Base-by-base conservation (phyloP, 2,797 vertebrate species). In the Salarias fasciatus region DNA sequence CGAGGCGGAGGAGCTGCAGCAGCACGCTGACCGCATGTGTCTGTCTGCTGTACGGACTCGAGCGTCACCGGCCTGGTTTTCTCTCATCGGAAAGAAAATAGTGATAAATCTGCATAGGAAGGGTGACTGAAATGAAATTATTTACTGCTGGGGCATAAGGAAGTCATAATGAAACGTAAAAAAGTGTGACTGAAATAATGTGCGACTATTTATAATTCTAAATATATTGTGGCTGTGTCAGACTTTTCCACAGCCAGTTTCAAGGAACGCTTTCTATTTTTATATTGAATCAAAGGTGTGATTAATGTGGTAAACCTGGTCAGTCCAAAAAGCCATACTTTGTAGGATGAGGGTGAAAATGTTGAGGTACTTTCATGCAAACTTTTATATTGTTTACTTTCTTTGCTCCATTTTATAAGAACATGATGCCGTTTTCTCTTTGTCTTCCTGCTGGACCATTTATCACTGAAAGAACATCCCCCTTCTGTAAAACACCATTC, bases 1-100 rank as follows among this genome's bases (percentile, higher is more conserved):
- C 52, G 53, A 69, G 70, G 70, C 69, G 68, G 72, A 77, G 57
- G 15, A 9, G 56, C 49, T 67, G 69, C 64, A 47, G 77, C 53
- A 35, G 77, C 57, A 46, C 6, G 7, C 44, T 52, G 56, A 70
- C 11, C 12, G 44, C 0, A 43, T 33, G 52, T 8, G 15, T 62
- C 10, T 4, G 6, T 64, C 0, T 69, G 48, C 56, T 65, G 64
- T 12, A 42, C 36, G 29, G 56, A 65, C 5, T 53, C 49, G 48
- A 63, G n/a, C 49, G 36, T 14, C 2, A 13, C 43, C 13, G 41
- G 13, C 48, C 66, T 51, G 40, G 42, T 57, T 69, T 52, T 74
- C 31, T 40, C 8, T 66, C 30, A 77, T 58, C 50, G 46, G 40
- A 77, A 37, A 48, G 59, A 76, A 60, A 62, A 33, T 12, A 55